Percentiles rank a stretch among this genome's conserved stretches.
Conservation (phyloP, 2,113 vertebrate species). For the Arizona elegans region DNA sequence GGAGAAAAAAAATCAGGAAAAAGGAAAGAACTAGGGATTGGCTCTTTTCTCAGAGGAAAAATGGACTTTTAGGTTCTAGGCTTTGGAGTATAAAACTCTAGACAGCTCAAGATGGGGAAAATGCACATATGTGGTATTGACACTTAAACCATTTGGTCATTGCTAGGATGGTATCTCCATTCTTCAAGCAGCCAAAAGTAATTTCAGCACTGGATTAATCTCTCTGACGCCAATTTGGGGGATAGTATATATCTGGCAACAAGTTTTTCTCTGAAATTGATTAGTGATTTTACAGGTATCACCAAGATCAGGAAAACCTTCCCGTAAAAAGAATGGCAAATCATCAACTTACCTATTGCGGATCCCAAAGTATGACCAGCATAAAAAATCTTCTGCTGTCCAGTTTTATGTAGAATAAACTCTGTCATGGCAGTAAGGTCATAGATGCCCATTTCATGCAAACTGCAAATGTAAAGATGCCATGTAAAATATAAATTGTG, state of each 20-base stretch:
- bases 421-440: not conserved
- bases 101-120: not conserved
- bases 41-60: not conserved
- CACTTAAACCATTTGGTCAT: not conserved
- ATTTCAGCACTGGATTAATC: not conserved
- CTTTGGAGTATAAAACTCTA: too few relatives aligned
- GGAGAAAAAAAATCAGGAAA: not conserved
- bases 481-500: too few relatives aligned
- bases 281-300: not conserved
- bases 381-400: not conserved
- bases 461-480: not conserved
- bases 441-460: conserved; percentile 15
- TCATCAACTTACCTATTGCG: not conserved
- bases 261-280: too few relatives aligned
- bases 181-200: not conserved
- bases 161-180: not conserved
- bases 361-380: not conserved
- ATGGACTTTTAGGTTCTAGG: not conserved
- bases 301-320: not conserved
- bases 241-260: too few relatives aligned
- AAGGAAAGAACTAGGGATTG: not conserved
- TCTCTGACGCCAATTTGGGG: not conserved
- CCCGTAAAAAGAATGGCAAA: not conserved
- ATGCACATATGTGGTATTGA: not conserved
- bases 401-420: conserved; percentile 17